Base-by-base conservation (phyloP, 2,888 invertebrate genomes). In the Lepidocyrtoides sp. region DNA sequence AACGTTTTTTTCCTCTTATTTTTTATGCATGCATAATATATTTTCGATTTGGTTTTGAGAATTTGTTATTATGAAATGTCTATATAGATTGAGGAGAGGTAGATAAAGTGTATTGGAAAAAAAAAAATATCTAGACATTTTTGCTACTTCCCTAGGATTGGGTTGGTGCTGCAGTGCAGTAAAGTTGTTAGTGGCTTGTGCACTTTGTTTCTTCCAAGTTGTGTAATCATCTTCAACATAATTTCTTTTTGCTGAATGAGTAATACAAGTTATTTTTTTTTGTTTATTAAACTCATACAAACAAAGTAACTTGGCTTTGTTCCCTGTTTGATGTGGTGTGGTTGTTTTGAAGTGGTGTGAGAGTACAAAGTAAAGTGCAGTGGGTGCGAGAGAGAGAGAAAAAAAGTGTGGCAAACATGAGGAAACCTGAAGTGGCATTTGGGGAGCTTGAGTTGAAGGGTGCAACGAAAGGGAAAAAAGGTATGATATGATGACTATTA, bases 391-490 rank as follows among this genome's bases (percentile, higher is more conserved):
- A n/a, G 29, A 32, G 63, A 10, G 41, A 41, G 10, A 5, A 66
- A 66, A 20, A 17, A 17, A 57, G 57, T 32, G 72, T 48, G 48
- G 32, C 14, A 51, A 77, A 77, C 14, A 86, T 77, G 77, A 60
- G 75, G 57, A 86, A 86, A 77, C 75, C 60, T 54, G 86, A 86
- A 20, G 72, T 23, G 14, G 77, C 86, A 17, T 86, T 86, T 63
- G 77, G 60, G 29, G 86, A 86, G 44, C 32, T 86, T 29, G 86
- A 86, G 44, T 60, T 82, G 72, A 85, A 72, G 57, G 72, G 85
- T 17, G 51, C 36, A 69, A 72, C 54, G 51, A 72, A 85, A 72
- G 54, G 23, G 82, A 60, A 82, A 82, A 82, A 79, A 79, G 79
- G 79, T 79, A 79, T 32, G 41, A 44, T 0, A n/a, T 3, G 32